A percentile compares a stretch with the other conserved stretches of the same genome.
These are phyloP conservation scores for Ptychochromis oligacanthus DNA, from an alignment of 2,113 vertebrate genomes.

Conservation along the genomic window DNA sequence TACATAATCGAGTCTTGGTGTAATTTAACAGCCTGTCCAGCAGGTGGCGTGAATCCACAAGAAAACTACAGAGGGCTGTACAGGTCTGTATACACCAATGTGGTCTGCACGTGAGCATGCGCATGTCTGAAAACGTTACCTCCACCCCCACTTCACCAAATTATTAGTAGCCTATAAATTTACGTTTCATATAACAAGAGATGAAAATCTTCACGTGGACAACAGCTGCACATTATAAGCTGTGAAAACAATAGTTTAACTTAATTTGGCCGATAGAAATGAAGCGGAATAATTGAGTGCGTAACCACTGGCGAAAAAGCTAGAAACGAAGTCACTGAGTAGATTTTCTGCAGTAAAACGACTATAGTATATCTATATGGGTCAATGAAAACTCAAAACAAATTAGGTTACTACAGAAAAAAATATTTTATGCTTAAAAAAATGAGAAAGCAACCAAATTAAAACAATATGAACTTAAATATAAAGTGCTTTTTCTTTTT, in stretches of 20 bases:
- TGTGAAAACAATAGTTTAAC: background rate
- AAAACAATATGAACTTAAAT: background rate
- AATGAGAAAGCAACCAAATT: background rate
- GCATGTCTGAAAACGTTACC: conserved; percentile 7
- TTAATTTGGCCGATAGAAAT: background rate
- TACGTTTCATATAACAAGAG: background rate
- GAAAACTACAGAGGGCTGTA: background rate
- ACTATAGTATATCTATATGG: background rate
- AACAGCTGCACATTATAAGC: background rate
- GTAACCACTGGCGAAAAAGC: background rate
- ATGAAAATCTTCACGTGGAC: background rate
- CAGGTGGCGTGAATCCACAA: conserved; percentile 20
- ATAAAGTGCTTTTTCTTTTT: no score
- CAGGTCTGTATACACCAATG: background rate
- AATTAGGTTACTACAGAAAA: background rate
- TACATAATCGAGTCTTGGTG: background rate
- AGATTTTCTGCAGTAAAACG: background rate
- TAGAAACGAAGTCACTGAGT: background rate
- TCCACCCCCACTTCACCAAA: background rate
- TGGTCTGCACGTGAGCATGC: conserved; percentile 9
- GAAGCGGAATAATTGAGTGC: background rate
- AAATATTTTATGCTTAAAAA: background rate
- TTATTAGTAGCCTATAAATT: background rate
- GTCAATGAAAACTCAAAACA: background rate
- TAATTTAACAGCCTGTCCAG: conserved; percentile 9